Evolutionary conservation across 2,888 invertebrate genomes (phyloP).

Genomic region (Allophyes oxyacanthae): DNA sequence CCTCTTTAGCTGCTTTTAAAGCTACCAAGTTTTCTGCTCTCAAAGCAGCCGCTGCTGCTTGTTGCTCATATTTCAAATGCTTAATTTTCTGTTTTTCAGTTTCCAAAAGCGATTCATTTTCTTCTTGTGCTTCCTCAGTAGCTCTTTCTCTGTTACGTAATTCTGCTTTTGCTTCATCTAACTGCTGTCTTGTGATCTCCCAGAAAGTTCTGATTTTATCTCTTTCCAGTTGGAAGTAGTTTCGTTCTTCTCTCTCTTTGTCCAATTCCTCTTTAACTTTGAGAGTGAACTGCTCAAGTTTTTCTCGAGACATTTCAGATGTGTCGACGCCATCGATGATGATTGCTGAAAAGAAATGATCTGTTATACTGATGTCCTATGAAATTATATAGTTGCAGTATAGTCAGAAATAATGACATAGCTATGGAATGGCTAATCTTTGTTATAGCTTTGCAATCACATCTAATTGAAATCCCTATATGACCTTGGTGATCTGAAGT

Average conservation of each 20-base stretch:
- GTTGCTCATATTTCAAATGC: conserved; percentile 97
- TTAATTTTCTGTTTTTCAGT: conserved; percentile 98
- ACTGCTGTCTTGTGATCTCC: conserved; percentile 97
- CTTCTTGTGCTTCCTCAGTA: conserved; percentile 95
- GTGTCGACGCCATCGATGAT: conserved; percentile 97
- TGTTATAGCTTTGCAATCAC: no score
- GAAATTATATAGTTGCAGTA: no score
- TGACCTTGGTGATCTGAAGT: no score
- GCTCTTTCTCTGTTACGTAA: conserved; percentile 92
- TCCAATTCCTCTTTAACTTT: conserved; percentile 97
- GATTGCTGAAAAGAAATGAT: conserved; percentile 80
- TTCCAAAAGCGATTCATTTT: conserved; percentile 96
- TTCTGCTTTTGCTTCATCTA: conserved; percentile 94
- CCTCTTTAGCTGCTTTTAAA: conserved; percentile 95
- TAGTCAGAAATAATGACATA: no score
- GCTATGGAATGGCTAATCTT: no score
- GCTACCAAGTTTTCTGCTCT: conserved; percentile 95
- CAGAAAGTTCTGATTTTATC: conserved; percentile 98
- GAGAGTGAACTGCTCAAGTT: conserved; percentile 96
- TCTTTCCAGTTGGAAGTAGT: conserved; percentile 98
- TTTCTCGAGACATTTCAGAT: conserved; percentile 97
- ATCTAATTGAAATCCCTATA: no score
- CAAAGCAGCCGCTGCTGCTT: conserved; percentile 94
- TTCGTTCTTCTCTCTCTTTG: conserved; percentile 97
- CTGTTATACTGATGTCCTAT: not conserved